phyloP scores from a whole-genome alignment of 2,113 vertebrate species.

The Serinus canaria region DNA sequence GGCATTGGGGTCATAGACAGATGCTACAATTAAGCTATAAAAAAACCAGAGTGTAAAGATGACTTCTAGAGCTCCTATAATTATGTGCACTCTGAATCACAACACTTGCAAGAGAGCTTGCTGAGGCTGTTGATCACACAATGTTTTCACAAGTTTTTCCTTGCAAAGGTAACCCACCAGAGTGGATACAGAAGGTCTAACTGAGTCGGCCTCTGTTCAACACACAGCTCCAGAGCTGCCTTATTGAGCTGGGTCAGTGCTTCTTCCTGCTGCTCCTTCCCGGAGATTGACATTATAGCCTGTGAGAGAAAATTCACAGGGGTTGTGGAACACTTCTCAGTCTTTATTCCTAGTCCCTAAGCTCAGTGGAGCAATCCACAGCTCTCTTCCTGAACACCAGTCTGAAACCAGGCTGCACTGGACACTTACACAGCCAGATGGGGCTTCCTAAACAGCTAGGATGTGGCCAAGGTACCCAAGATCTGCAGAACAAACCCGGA shows the following conservation, averaged over 20 bases:
- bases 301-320: conserved; percentile 46
- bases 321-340: background rate
- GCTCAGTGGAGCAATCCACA: background rate
- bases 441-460: background rate
- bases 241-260: conserved; percentile 75
- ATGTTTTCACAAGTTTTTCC: background rate
- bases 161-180: conserved; percentile 71
- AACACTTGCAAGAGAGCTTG: background rate
- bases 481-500: background rate
- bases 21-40: conserved; percentile 7
- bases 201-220: conserved; percentile 33
- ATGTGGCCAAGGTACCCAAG: background rate
- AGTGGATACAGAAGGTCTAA: conserved; percentile 58
- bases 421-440: background rate
- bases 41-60: background rate
- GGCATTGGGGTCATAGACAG: background rate
- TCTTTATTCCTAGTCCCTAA: background rate
- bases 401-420: background rate
- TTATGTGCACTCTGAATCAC: conserved; percentile 6
- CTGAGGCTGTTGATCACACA: background rate
- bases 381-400: background rate
- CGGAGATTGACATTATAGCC: conserved; percentile 71
- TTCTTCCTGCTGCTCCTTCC: conserved; percentile 66
- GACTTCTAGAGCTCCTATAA: background rate
- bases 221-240: conserved; percentile 73